These are phyloP conservation scores for Rhabdophis nuchalis DNA, from an alignment of 2,797 vertebrate genomes.

Conservation along the genomic window DNA sequence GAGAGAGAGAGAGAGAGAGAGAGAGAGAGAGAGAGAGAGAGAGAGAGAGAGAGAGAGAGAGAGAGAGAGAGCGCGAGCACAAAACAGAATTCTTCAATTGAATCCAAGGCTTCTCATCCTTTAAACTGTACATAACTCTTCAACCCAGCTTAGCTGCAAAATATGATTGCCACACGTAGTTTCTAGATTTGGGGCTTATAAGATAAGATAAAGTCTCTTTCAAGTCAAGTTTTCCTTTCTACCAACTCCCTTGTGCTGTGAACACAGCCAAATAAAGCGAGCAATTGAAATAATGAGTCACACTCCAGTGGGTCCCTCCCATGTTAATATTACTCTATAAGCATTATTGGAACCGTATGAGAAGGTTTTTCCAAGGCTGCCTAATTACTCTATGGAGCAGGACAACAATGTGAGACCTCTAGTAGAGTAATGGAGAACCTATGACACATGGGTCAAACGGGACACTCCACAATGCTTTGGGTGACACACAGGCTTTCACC, in stretches of 20 bases:
- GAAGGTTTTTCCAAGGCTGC: neutral
- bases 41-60: too few species aligned
- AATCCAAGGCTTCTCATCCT: neutral
- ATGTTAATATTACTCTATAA: neutral
- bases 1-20: too few species aligned
- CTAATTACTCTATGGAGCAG: neutral
- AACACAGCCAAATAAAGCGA: neutral
- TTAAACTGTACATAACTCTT: neutral
- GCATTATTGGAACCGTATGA: neutral
- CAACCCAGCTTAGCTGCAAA: neutral
- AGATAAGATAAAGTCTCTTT: neutral
- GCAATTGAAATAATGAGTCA: neutral
- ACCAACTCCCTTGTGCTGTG: neutral
- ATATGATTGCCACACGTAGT: neutral
- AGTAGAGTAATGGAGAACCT: neutral
- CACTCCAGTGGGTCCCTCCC: neutral
- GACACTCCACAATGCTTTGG: neutral
- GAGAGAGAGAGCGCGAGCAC: neutral
- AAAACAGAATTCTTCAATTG: neutral
- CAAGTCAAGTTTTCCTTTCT: neutral
- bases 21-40: too few species aligned
- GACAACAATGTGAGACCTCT: neutral
- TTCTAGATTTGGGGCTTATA: neutral
- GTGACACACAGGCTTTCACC: neutral
- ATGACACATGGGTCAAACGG: neutral